phyloP scores from a whole-genome alignment of 2,797 vertebrate genomes.

The Pseudochirops corinnae region DNA sequence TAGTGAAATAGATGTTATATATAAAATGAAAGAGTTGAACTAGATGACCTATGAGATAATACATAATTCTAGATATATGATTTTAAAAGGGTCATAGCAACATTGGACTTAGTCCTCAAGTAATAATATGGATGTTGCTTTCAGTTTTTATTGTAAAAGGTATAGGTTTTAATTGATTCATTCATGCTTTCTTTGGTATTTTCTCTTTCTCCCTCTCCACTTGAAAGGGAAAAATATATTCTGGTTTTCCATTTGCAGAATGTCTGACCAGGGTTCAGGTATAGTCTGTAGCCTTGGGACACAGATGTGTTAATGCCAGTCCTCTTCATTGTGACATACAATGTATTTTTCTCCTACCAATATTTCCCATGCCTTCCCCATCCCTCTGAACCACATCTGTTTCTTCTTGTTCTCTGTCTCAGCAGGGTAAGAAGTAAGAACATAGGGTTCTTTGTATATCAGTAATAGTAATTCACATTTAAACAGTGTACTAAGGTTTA shows the following conservation, averaged over 20 bases:
- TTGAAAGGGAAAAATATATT: background rate
- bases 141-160: background rate
- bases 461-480: background rate
- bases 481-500: background rate
- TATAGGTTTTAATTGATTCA: background rate
- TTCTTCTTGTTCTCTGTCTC: background rate
- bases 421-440: background rate
- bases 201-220: background rate
- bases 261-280: background rate
- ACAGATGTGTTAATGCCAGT: background rate
- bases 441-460: background rate
- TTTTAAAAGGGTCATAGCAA: background rate
- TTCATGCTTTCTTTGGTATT: background rate
- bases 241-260: background rate
- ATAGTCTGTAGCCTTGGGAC: background rate
- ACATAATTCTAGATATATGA: background rate
- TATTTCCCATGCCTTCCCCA: background rate
- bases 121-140: background rate
- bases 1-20: background rate
- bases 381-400: background rate
- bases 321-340: background rate
- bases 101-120: background rate
- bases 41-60: background rate
- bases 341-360: background rate
- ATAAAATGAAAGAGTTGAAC: background rate